Conservation (phyloP, 2,888 invertebrate species). For the Idaea biselata region DNA sequence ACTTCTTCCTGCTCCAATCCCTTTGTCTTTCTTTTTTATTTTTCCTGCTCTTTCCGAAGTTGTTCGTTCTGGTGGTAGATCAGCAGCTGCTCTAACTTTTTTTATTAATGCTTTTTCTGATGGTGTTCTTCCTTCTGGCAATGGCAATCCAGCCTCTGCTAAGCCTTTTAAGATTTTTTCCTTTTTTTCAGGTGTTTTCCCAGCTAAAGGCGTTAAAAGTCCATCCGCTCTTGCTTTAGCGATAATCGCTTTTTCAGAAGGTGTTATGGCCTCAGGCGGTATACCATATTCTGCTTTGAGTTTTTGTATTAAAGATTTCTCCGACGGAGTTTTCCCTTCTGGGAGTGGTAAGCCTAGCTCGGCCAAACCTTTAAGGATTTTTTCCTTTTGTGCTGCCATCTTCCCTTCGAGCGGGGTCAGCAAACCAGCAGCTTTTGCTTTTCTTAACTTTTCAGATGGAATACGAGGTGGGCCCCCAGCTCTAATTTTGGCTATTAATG, state of each 20-base stretch:
- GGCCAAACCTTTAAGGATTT: conserved; percentile 25
- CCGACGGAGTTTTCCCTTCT: conserved; percentile 35
- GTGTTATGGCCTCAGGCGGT: conserved; percentile 24
- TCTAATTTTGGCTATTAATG: conserved; percentile 31
- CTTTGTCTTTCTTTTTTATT: conserved; percentile 43
- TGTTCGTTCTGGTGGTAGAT: conserved; percentile 37
- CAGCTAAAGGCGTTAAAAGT: conserved; percentile 42
- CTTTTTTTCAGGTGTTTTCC: conserved; percentile 41
- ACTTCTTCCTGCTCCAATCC: conserved; percentile 25
- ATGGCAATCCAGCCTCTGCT: conserved; percentile 42
- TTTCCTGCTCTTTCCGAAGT: conserved; percentile 42
- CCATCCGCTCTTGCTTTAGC: conserved; percentile 45
- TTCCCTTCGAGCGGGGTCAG: conserved; percentile 34
- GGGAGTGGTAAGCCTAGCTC: conserved; percentile 33
- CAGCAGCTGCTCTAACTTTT: conserved; percentile 37
- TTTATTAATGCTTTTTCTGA: conserved; percentile 45
- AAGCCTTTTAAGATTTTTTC: conserved; percentile 46
- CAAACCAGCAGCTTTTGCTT: conserved; percentile 30
- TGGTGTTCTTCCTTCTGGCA: conserved; percentile 47
- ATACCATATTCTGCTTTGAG: conserved; percentile 5
- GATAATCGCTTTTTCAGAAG: conserved; percentile 38
- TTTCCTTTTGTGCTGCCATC: conserved; percentile 30
- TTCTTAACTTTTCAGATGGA: conserved; percentile 22
- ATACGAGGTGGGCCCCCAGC: conserved; percentile 11
- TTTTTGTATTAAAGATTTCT: conserved; percentile 28